Conservation (phyloP, 2,888 invertebrate genomes). For the Agrochola lota region DNA sequence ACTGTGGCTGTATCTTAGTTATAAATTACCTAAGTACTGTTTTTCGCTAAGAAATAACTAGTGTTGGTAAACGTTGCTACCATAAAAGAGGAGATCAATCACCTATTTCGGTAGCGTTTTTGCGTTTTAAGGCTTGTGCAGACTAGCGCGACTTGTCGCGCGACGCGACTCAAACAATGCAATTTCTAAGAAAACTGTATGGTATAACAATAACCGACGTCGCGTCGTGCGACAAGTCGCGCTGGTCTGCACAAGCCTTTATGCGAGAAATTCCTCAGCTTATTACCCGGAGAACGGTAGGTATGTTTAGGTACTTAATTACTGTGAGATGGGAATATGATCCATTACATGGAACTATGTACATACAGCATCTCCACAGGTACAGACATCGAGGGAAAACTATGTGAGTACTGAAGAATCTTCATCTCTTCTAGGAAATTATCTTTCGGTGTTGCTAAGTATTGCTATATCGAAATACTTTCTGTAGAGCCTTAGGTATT, state of each 20-base stretch:
- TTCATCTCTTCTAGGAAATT: not conserved
- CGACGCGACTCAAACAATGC: too few species aligned
- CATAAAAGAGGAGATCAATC: constrained; percentile 5
- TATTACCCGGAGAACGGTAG: constrained; percentile 14
- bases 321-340: not conserved
- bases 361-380: not conserved
- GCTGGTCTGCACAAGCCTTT: too few species aligned
- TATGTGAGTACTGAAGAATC: not conserved
- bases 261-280: not conserved
- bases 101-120: not conserved
- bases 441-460: not conserved
- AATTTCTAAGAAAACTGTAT: too few species aligned
- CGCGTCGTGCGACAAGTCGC: too few species aligned
- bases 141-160: too few species aligned
- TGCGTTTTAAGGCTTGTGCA: too few species aligned
- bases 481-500: not conserved
- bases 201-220: too few species aligned
- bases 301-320: not conserved
- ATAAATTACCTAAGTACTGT: not conserved
- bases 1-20: constrained; percentile 1
- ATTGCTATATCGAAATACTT: not conserved
- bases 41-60: not conserved
- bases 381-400: not conserved
- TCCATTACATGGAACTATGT: not conserved
- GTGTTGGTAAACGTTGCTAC: not conserved